Percentiles rank a stretch among this genome's conserved stretches.
These are phyloP conservation scores for Reticulitermes lucifugus DNA, from an alignment of 2,888 invertebrate genomes.

Conservation along the genomic window DNA sequence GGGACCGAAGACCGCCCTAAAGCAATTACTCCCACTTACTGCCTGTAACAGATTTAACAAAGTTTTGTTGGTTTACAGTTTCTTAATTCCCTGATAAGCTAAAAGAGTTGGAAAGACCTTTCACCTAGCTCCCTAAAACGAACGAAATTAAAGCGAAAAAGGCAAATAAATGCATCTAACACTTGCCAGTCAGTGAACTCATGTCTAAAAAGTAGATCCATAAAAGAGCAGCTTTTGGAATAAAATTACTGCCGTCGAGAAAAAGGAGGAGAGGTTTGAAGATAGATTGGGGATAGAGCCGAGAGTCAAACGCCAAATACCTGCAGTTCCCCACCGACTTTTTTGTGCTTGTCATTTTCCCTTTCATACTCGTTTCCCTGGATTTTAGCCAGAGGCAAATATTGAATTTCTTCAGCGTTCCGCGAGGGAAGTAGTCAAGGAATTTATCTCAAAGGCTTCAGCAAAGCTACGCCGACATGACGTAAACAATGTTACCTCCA, in stretches of 20 bases:
- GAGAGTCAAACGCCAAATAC: conserved; percentile 16
- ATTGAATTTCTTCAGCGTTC: conserved; percentile 22
- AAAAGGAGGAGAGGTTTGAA: neutral
- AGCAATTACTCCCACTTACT: no score
- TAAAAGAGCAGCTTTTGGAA: conserved; percentile 21
- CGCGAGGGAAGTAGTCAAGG: conserved; percentile 7
- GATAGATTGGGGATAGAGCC: neutral
- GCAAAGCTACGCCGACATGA: neutral
- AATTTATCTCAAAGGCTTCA: conserved; percentile 18
- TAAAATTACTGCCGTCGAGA: conserved; percentile 9
- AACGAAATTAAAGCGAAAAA: conserved; percentile 1
- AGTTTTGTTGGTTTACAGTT: no score
- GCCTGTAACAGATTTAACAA: no score
- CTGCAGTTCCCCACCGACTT: neutral
- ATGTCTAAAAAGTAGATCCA: neutral
- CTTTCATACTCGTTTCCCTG: conserved; percentile 15
- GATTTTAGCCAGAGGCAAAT: conserved; percentile 23
- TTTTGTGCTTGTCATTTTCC: conserved; percentile 18
- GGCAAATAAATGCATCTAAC: neutral
- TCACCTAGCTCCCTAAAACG: neutral
- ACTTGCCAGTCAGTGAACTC: conserved; percentile 15
- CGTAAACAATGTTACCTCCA: conserved; percentile 25
- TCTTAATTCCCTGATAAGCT: no score
- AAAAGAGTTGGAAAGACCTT: neutral
- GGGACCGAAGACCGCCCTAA: no score